Conservation (phyloP, 2,888 invertebrate species). For the Papilio elwesi region DNA sequence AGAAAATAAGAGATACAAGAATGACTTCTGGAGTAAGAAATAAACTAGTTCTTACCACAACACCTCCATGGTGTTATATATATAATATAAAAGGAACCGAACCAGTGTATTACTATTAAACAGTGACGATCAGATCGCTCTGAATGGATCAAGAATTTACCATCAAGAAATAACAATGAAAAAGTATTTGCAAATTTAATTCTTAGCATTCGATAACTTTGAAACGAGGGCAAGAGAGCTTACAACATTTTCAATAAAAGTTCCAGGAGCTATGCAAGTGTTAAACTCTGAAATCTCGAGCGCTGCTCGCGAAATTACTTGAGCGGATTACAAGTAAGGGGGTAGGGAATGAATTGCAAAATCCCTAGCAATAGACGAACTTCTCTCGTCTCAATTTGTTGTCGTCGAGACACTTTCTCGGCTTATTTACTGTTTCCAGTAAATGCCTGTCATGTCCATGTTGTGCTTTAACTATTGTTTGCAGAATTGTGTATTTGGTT, state of each 20-base stretch:
- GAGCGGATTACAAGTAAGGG: conserved; percentile 16
- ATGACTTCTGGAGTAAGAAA: too few relatives aligned
- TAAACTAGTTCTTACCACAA: too few relatives aligned
- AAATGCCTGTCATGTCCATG: not conserved
- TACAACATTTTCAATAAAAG: conserved; percentile 22
- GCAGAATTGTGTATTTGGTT: too few relatives aligned
- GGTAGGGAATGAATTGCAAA: conserved; percentile 12
- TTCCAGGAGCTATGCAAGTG: conserved; percentile 3
- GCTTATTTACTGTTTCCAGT: not conserved
- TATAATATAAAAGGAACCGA: too few relatives aligned
- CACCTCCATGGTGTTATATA: too few relatives aligned
- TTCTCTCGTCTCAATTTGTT: conserved; percentile 11
- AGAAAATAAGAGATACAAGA: too few relatives aligned
- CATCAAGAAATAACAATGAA: not conserved
- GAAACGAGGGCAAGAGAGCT: not conserved
- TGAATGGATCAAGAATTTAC: not conserved
- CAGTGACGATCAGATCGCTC: too few relatives aligned
- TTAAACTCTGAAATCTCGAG: conserved; percentile 17
- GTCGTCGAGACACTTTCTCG: not conserved
- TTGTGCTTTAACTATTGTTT: not conserved
- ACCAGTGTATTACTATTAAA: too few relatives aligned
- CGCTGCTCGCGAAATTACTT: conserved; percentile 3
- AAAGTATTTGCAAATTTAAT: not conserved
- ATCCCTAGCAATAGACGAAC: conserved; percentile 14
- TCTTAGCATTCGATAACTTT: conserved; percentile 8